Conservation (phyloP, 92 coral and sea anemone genomes). For the Isaurus tuberculatus region DNA sequence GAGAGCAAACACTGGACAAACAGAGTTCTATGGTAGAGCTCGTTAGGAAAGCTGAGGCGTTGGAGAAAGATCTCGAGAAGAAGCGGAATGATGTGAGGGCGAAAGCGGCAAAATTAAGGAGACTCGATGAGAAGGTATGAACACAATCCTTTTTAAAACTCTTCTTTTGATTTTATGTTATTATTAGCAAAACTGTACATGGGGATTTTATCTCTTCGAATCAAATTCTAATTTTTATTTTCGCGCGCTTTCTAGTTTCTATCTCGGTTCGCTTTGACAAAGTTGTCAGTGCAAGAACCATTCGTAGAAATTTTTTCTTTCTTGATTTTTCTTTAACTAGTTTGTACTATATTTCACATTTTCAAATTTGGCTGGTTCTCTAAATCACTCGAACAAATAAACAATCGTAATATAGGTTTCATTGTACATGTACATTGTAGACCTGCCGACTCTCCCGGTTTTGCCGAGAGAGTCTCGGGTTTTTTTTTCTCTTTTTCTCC, state of each 20-base stretch:
- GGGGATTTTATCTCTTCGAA: constrained; percentile 1
- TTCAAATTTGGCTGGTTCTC: neutral
- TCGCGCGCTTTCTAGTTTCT: constrained; percentile 3
- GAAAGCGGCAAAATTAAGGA: constrained; percentile 1
- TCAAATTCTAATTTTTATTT: neutral
- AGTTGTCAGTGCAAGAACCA: neutral
- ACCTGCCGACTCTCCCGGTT: neutral
- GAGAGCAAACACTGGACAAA: constrained; percentile 4
- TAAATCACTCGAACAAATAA: neutral
- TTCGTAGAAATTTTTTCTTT: neutral
- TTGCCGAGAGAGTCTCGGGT: neutral
- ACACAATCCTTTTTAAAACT: neutral
- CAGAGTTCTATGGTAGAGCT: neutral
- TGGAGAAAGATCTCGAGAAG: constrained; percentile 7
- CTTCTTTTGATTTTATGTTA: constrained; percentile 1
- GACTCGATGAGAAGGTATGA: constrained; percentile 1
- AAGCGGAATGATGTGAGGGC: constrained; percentile 4
- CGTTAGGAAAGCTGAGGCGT: neutral
- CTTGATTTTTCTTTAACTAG: neutral
- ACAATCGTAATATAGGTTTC: neutral
- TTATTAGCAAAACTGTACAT: neutral
- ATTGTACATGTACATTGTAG: neutral
- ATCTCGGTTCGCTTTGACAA: neutral
- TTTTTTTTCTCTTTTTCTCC: neutral
- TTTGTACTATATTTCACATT: neutral